Percentiles rank a stretch among this genome's conserved stretches.
phyloP scores from a whole-genome alignment of 2,113 vertebrate genomes.

The Chunga burmeisteri region DNA sequence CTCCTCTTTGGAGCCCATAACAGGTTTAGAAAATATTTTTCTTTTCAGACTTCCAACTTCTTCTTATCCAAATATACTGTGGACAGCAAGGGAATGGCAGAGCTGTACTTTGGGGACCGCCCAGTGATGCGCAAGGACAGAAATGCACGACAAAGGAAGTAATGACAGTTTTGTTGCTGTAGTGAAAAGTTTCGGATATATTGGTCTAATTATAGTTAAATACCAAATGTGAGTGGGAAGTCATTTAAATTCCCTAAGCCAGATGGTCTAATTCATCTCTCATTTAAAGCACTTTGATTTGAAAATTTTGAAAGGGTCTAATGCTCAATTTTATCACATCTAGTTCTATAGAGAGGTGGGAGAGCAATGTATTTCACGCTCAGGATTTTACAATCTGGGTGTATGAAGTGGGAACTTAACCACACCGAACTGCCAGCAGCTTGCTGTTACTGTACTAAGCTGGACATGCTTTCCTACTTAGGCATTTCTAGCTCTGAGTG shows the following conservation, averaged over 20 bases:
- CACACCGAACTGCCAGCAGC: background rate
- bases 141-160: background rate
- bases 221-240: background rate
- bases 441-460: background rate
- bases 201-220: constrained; percentile 6
- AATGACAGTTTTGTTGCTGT: background rate
- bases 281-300: background rate
- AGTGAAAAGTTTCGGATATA: background rate
- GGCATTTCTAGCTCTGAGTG: background rate
- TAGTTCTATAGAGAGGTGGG: background rate
- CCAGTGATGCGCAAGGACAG: background rate
- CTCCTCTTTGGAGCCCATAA: background rate
- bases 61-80: background rate
- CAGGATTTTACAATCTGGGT: background rate
- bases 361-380: background rate
- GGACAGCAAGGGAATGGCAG: background rate
- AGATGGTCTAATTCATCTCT: constrained; percentile 32
- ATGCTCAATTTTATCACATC: background rate
- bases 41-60: background rate
- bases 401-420: background rate
- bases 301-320: background rate
- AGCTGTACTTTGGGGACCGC: background rate
- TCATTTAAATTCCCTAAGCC: constrained; percentile 19
- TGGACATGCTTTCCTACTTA: background rate
- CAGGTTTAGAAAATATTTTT: background rate